Percentiles rank a stretch among this genome's conserved stretches.
phyloP scores from a whole-genome alignment of 2,888 invertebrate species.

The Cryptocephalus moraei region DNA sequence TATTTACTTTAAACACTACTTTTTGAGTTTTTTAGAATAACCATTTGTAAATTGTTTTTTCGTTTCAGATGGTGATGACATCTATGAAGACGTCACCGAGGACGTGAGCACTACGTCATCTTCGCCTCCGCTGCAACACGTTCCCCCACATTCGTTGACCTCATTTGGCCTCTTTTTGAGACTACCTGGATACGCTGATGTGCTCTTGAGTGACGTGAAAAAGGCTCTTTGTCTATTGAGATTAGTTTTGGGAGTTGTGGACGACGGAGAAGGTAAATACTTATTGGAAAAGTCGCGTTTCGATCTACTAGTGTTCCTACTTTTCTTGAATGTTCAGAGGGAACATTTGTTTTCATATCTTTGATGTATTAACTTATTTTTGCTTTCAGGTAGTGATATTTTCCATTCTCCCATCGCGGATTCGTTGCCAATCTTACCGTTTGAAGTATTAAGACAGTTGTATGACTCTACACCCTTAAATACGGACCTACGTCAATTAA shows the following conservation, averaged over 20 bases:
- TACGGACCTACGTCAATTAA: constrained; percentile 65
- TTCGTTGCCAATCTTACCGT: constrained; percentile 63
- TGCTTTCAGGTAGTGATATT: constrained; percentile 48
- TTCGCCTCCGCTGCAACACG: constrained; percentile 47
- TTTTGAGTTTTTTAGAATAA: too few species aligned
- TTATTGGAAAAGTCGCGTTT: neutral
- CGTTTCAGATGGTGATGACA: constrained; percentile 46
- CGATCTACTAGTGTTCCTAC: too few species aligned
- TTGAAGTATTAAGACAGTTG: constrained; percentile 65
- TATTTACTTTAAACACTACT: too few species aligned
- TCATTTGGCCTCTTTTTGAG: constrained; percentile 84
- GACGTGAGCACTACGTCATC: constrained; percentile 43
- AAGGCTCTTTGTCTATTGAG: constrained; percentile 79
- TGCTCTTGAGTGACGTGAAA: constrained; percentile 71
- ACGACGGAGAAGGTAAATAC: constrained; percentile 74
- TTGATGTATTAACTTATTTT: neutral
- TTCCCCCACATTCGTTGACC: constrained; percentile 83
- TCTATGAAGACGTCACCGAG: constrained; percentile 49
- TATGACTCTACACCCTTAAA: constrained; percentile 67
- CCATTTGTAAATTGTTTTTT: neutral
- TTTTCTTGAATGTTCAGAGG: neutral
- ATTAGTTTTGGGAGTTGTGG: constrained; percentile 80
- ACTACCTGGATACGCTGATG: constrained; percentile 84
- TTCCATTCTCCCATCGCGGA: constrained; percentile 58
- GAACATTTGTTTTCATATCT: neutral